These are phyloP conservation scores for Melitaea athalia DNA, from an alignment of 2,888 invertebrate genomes.

Conservation along the genomic window DNA sequence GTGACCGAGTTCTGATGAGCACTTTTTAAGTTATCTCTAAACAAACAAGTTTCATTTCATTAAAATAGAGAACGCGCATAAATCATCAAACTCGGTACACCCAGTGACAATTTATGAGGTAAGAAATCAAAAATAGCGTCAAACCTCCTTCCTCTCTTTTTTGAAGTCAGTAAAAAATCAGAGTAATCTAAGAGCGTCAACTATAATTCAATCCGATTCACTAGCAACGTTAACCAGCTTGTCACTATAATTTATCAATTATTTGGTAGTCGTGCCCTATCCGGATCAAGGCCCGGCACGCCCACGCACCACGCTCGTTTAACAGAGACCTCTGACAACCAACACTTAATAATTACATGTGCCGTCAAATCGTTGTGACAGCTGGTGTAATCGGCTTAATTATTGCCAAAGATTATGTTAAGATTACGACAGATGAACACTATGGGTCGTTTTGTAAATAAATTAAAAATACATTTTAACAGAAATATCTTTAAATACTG, in stretches of 20 bases:
- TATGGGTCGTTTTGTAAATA: no score
- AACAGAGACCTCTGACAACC: slow-evolving; percentile 17
- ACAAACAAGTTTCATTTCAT: no score
- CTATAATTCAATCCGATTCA: neutral
- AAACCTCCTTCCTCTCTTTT: no score
- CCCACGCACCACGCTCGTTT: slow-evolving; percentile 17
- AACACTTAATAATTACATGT: slow-evolving; percentile 35
- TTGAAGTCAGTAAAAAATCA: neutral
- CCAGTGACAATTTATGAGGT: no score
- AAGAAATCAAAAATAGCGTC: no score
- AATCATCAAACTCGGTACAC: no score
- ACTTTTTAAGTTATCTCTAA: no score
- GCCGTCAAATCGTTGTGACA: slow-evolving; percentile 36
- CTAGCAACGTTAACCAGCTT: neutral
- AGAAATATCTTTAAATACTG: no score
- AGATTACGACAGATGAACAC: neutral
- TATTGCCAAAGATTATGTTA: slow-evolving; percentile 34
- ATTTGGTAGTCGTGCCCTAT: slow-evolving; percentile 8
- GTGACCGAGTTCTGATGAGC: no score
- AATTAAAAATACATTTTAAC: no score
- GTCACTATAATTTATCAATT: slow-evolving; percentile 15
- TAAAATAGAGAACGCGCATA: no score
- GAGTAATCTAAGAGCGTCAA: neutral
- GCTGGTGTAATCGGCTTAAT: slow-evolving; percentile 43
- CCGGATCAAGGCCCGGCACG: neutral